Evolutionary conservation across 1,140 invertebrate species (phyloP), one percentile per base, ranked within the genome.

Genomic region (Daktulosphaira vitifoliae): DNA sequence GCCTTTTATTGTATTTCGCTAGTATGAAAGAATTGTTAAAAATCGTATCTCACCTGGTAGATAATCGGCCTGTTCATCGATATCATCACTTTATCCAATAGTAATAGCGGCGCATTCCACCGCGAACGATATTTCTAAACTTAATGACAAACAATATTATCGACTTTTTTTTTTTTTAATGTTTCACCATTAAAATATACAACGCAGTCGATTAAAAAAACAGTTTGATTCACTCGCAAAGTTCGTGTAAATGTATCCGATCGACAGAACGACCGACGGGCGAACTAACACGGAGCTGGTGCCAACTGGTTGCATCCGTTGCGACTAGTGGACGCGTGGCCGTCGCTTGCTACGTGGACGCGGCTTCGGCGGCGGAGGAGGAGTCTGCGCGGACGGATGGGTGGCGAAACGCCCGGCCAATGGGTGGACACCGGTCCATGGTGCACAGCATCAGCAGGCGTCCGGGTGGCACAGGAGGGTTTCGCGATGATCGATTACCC

Each of bases 61-160:
- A 62, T 62, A n/a, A 62, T 62, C 22, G 56, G 56, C 18, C 56
- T 62, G 42, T 62, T 62, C 56, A 62, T 62, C 56, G 56, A 62
- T 62, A 62, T 46, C 56, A 62, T 62, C 56, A 62, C 56, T 62
- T 62, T 25, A 25, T 62, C 25, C 39, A 26, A 25, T 44, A 39
- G 39, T n/a, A 25, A 48, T 33, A 46, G 42, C 25, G 16, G 42
- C 42, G 56, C 56, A 46, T 62, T 18, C 56, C 56, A 46, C 42
- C 42, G 23, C 18, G 8, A 42, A n/a, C 11, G 15, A 23, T 18
- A 6, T 6, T 33, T 33, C 5, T 33, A 33, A 33, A 33, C n/a
- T n/a, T n/a, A n/a, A n/a, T n/a, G n/a, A n/a, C n/a, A n/a, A n/a
- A n/a, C n/a, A n/a, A n/a, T n/a, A n/a, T n/a, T n/a, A n/a, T n/a